A percentile compares a stretch with the other conserved stretches of the same genome.
phyloP scores from a whole-genome alignment of 2,888 invertebrate species.

The Eubasilissa splendida region DNA sequence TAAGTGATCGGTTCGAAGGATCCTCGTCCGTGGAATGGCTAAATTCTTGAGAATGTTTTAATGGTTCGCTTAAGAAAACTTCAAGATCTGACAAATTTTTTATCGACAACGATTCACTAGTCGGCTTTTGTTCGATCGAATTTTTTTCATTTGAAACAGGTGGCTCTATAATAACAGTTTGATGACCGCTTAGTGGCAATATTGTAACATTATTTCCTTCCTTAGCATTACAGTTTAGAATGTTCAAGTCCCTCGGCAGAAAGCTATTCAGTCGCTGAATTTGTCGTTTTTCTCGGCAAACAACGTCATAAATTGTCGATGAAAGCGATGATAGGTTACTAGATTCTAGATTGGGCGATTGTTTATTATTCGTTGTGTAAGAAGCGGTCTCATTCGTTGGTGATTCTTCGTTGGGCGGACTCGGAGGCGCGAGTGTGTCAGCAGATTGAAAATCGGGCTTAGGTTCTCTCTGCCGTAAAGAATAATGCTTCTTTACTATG shows the following conservation, averaged over 20 bases:
- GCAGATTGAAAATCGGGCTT: constrained; percentile 56
- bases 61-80: constrained; percentile 15
- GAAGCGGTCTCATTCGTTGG: constrained; percentile 28
- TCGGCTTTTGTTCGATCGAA: not conserved
- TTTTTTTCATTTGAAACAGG: constrained; percentile 61
- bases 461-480: constrained; percentile 70
- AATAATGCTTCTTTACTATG: constrained; percentile 69
- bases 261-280: constrained; percentile 53
- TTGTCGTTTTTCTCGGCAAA: constrained; percentile 47
- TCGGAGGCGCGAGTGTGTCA: constrained; percentile 49
- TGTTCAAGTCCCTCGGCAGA: constrained; percentile 41
- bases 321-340: constrained; percentile 33
- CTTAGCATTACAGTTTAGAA: constrained; percentile 28
- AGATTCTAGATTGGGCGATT: not conserved
- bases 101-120: not conserved
- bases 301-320: constrained; percentile 52
- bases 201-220: constrained; percentile 65
- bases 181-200: constrained; percentile 71
- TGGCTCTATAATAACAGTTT: constrained; percentile 72
- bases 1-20: not conserved
- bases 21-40: not conserved
- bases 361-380: constrained; percentile 24
- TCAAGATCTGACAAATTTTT: constrained; percentile 21
- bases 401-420: constrained; percentile 35
- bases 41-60: not conserved